Evolutionary conservation across 2,888 invertebrate genomes (phyloP), one percentile per base, ranked within the genome.

Genomic region (Urechis unicinctus): DNA sequence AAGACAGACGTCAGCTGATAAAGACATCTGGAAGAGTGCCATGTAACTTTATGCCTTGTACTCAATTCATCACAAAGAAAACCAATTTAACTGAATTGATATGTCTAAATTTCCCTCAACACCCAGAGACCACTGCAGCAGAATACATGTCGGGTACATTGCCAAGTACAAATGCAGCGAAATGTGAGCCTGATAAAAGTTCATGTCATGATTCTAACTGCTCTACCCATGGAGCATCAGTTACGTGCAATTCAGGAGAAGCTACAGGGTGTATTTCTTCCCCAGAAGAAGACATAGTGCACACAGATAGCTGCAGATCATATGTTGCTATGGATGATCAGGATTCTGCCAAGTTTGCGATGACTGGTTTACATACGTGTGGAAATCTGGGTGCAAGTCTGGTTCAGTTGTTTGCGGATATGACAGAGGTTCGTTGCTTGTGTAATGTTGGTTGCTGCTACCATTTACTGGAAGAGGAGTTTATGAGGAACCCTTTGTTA

Each of bases 371-470:
- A 5, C 94, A 94, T 72, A 91, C 93, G 0, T 94, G 94, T 75
- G 94, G 94, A 0, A 85, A 88, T 78, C 80, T 94, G 4, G 87
- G 88, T 0, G 81, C 89, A 1, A 84, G 85, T 13, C 85, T 86
- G 43, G 78, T 92, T 1, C 83, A 84, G 59, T 81, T 89, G 17
- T 93, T 90, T 72, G 49, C 58, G 9, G 62, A 85, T 0, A 83
- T 83, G 57, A 43, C 56, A 4, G 46, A 57, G 24, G 66, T 86
- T 0, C 83, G 83, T 56, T 82, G 84, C 0, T 72, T 92, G 1
- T 86, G 89, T 68, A 88, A 87, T 71, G 88, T 94, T 41, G 90
- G 91, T 0, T 95, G 94, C 73, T 94, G 94, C 73, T 93, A 92
- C 79, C 90, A 94, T 77, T 81, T 88, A 1, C 78, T 94, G 56